phyloP scores from a whole-genome alignment of 2,113 vertebrate species.

The Tragulus kanchil region DNA sequence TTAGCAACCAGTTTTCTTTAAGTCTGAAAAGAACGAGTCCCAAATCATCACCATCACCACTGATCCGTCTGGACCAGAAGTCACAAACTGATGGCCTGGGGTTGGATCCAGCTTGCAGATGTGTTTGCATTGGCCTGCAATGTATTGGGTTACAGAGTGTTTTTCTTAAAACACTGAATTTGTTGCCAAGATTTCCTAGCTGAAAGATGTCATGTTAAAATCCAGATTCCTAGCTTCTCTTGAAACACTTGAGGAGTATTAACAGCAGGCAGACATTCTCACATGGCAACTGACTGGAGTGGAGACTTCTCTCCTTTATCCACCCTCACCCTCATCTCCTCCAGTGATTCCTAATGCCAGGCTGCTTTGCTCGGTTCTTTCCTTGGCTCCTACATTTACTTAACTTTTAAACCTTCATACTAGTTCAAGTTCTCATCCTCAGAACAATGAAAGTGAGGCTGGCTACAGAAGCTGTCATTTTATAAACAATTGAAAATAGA shows the following conservation, averaged over 20 bases:
- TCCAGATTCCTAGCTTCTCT: constrained; percentile 9
- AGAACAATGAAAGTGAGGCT: background rate
- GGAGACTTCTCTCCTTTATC: background rate
- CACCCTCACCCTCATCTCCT: background rate
- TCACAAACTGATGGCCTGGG: background rate
- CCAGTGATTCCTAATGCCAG: background rate
- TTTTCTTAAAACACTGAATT: background rate
- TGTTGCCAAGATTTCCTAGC: background rate
- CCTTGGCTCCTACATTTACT: background rate
- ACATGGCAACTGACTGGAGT: fast-evolving
- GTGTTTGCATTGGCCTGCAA: background rate
- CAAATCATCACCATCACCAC: background rate
- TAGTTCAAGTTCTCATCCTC: background rate
- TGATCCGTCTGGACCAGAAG: background rate
- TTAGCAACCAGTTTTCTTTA: background rate
- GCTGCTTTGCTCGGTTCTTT: background rate
- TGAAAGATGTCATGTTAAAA: constrained; percentile 1
- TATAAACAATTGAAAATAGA: background rate
- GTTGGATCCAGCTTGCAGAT: background rate
- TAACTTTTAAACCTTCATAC: background rate
- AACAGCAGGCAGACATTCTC: background rate
- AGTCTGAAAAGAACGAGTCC: background rate
- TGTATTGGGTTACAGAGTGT: background rate
- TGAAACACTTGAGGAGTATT: constrained; percentile 4
- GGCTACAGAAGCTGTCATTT: background rate